Conservation (phyloP, 2,113 vertebrate species). For the pig (Sus scrofa) region DNA sequence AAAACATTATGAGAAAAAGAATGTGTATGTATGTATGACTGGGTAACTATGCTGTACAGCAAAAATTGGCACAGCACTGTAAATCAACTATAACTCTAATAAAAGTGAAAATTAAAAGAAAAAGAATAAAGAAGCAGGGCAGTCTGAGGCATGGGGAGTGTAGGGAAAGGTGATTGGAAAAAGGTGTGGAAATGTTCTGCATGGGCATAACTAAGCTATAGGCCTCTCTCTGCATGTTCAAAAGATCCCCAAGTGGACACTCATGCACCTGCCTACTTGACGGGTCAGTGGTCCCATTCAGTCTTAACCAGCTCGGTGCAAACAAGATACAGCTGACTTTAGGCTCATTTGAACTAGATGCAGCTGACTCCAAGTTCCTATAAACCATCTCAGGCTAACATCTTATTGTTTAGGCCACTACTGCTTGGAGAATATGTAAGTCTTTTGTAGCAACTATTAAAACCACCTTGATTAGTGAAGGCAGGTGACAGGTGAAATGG, state of each 20-base stretch:
- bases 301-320: background rate
- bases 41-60: too few species aligned
- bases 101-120: too few species aligned
- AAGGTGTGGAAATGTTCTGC: background rate
- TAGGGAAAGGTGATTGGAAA: background rate
- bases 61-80: too few species aligned
- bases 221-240: background rate
- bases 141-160: background rate
- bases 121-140: background rate
- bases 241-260: background rate
- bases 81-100: too few species aligned
- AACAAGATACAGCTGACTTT: background rate
- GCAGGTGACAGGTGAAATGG: background rate
- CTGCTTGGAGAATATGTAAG: background rate
- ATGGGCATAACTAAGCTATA: background rate
- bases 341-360: too few species aligned
- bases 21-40: too few species aligned
- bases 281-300: background rate
- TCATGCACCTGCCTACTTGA: background rate
- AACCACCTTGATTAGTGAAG: background rate
- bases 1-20: too few species aligned
- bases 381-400: background rate
- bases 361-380: background rate
- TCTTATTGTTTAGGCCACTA: background rate
- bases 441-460: background rate